A percentile compares a stretch with the other conserved stretches of the same genome.
Conservation (phyloP, 2,113 vertebrate genomes). For the Ceuthmochares aereus region DNA sequence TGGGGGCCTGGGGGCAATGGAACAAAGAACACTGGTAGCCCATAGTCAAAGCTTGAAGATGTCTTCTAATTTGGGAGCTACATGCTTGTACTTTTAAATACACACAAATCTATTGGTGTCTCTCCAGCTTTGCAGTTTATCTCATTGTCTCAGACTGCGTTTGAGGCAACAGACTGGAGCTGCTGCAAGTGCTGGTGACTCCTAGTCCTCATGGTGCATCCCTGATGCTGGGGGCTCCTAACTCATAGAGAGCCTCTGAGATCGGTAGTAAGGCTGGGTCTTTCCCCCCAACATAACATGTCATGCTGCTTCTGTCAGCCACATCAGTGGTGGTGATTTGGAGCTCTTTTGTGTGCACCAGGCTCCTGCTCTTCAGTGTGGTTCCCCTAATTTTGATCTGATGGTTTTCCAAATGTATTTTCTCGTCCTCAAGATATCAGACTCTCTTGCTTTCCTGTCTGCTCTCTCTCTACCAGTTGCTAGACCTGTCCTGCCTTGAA, state of each 20-base stretch:
- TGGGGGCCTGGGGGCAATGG: background rate
- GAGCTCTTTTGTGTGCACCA: background rate
- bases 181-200: background rate
- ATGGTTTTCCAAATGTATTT: background rate
- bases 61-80: background rate
- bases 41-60: background rate
- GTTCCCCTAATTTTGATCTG: background rate
- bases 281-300: background rate
- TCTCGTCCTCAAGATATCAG: background rate
- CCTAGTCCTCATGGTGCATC: background rate
- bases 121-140: background rate
- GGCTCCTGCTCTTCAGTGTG: background rate
- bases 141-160: background rate
- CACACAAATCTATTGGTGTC: background rate
- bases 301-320: background rate
- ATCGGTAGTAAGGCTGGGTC: background rate
- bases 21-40: background rate
- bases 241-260: background rate
- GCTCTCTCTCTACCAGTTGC: background rate
- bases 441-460: background rate
- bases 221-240: too few species aligned
- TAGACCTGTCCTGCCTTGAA: background rate
- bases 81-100: background rate
- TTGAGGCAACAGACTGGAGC: background rate
- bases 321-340: background rate